A percentile compares a stretch with the other conserved stretches of the same genome.
These are phyloP conservation scores for Lepilemur ruficaudatus DNA, from an alignment of 2,797 vertebrate species.

Conservation along the genomic window DNA sequence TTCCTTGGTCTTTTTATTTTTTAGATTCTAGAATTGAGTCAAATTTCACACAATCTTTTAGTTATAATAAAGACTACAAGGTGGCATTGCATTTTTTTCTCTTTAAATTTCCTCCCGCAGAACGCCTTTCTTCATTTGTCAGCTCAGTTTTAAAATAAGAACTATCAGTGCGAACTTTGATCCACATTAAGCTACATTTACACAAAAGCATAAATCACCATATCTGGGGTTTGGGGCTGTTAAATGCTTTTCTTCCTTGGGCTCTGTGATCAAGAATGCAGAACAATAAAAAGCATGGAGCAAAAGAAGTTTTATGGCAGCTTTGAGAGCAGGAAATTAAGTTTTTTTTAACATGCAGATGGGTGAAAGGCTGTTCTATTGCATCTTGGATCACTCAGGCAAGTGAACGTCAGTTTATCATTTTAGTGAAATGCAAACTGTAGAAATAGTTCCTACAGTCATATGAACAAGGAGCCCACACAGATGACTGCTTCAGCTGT, in stretches of 20 bases:
- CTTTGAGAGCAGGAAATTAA: constrained; percentile 62
- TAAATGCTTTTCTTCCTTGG: constrained; percentile 44
- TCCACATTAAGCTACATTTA: constrained; percentile 49
- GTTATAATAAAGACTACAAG: not conserved
- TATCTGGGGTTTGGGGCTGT: not conserved
- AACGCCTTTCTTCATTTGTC: constrained; percentile 51
- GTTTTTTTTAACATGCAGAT: constrained; percentile 31
- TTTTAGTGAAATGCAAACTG: constrained; percentile 64
- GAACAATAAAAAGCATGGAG: constrained; percentile 59
- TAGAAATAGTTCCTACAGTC: constrained; percentile 50
- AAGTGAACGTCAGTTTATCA: constrained; percentile 63
- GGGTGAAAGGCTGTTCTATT: constrained; percentile 42
- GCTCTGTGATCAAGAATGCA: constrained; percentile 48
- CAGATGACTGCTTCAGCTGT: constrained; percentile 53
- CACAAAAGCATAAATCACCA: constrained; percentile 55
- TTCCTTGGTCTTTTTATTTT: not conserved
- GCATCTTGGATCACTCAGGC: constrained; percentile 36
- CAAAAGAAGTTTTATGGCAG: constrained; percentile 62
- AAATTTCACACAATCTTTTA: not conserved
- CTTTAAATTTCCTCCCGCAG: constrained; percentile 8
- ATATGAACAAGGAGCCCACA: constrained; percentile 37
- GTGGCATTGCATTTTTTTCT: not conserved
- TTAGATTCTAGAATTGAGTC: not conserved
- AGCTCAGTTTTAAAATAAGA: constrained; percentile 65
- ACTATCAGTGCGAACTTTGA: constrained; percentile 63